Conservation (phyloP, 2,797 vertebrate species). For the Limnodromus scolopaceus region DNA sequence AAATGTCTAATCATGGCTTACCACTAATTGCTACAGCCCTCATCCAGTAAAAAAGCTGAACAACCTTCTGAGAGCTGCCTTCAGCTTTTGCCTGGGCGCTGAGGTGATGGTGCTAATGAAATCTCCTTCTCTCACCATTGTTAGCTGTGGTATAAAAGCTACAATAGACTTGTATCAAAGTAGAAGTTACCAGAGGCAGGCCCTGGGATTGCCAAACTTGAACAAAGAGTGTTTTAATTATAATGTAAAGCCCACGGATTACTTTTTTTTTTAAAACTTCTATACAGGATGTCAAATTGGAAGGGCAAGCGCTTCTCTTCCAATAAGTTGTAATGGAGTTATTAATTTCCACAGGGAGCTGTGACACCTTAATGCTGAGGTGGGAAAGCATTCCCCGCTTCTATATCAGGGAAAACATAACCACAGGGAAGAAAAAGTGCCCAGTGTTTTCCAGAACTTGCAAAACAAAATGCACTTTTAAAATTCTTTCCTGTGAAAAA, state of each 20-base stretch:
- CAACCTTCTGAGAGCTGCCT: neutral
- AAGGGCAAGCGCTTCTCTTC: neutral
- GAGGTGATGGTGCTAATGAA: neutral
- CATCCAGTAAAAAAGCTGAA: neutral
- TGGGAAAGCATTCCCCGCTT: neutral
- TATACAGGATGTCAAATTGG: neutral
- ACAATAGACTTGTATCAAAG: neutral
- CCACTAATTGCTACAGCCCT: neutral
- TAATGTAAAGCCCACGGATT: rapidly evolving
- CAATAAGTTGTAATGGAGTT: rapidly evolving
- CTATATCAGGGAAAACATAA: neutral
- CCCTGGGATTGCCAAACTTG: neutral
- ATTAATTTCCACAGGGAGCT: neutral
- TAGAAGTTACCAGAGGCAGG: neutral
- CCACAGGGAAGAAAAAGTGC: neutral
- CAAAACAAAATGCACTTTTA: neutral
- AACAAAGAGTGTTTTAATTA: neutral
- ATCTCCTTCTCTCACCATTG: rapidly evolving
- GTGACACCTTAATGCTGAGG: neutral
- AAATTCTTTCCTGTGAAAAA: neutral
- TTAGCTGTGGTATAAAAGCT: neutral
- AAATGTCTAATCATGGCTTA: neutral
- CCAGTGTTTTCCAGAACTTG: neutral
- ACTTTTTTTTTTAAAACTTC: neutral
- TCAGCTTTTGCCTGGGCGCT: neutral